These are phyloP conservation scores for Tetramorium parvispinum DNA, from an alignment of 1,140 invertebrate species.

Conservation along the genomic window DNA sequence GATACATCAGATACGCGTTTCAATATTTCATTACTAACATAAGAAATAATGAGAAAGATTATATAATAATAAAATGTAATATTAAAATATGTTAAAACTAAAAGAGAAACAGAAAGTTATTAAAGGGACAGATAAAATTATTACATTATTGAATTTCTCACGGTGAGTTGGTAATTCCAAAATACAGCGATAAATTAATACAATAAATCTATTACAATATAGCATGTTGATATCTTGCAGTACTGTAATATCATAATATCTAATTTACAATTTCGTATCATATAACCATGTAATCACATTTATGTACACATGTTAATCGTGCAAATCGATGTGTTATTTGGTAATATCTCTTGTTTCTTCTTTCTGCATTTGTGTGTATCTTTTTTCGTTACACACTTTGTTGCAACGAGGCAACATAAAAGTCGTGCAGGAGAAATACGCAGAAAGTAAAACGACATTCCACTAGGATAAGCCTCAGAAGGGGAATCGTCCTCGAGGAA, in stretches of 20 bases:
- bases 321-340: conserved; percentile 3
- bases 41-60: background rate
- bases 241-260: background rate
- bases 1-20: background rate
- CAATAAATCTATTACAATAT: background rate
- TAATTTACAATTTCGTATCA: conserved; percentile 15
- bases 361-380: background rate
- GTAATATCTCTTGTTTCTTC: background rate
- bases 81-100: background rate
- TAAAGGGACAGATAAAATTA: background rate
- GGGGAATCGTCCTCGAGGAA: conserved; percentile 46
- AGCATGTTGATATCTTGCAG: background rate
- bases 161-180: background rate
- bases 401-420: conserved; percentile 58
- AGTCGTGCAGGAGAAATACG: conserved; percentile 48
- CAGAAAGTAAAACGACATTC: conserved; percentile 68
- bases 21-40: background rate
- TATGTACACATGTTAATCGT: conserved; percentile 11
- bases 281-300: background rate
- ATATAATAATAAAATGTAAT: background rate
- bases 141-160: background rate
- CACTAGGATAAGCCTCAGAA: conserved; percentile 59
- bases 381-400: background rate
- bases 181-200: background rate
- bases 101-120: background rate